Conservation (phyloP, 2,113 vertebrate species). For the Prietella phreatophila region DNA sequence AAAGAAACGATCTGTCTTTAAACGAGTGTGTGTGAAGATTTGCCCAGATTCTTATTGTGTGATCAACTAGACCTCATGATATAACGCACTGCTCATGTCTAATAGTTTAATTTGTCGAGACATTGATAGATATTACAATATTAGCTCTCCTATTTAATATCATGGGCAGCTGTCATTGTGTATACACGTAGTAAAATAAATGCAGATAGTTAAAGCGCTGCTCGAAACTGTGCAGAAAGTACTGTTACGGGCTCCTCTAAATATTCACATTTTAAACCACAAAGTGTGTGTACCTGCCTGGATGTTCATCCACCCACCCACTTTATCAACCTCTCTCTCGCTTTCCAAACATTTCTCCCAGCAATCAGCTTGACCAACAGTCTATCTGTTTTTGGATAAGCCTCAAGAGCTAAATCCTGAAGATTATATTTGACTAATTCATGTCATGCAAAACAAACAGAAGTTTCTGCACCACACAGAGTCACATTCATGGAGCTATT, state of each 20-base stretch:
- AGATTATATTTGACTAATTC: conserved; percentile 56
- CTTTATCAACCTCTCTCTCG: neutral
- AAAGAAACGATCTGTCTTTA: neutral
- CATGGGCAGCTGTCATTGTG: neutral
- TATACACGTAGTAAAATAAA: neutral
- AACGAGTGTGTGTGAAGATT: neutral
- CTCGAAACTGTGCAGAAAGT: neutral
- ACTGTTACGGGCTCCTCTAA: neutral
- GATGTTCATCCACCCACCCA: neutral
- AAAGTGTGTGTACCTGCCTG: neutral
- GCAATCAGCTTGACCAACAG: neutral
- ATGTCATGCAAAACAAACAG: conserved; percentile 51
- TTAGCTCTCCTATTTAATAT: neutral
- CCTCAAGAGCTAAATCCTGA: conserved; percentile 9
- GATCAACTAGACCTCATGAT: neutral
- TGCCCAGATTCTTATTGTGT: neutral
- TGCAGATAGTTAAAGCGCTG: neutral
- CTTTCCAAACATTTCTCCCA: neutral
- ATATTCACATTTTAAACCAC: neutral
- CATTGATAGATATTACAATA: neutral
- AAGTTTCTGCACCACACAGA: conserved; percentile 56
- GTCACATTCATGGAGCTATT: conserved; percentile 60
- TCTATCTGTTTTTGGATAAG: conserved; percentile 8
- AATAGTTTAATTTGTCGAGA: neutral
- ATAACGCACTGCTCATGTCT: neutral